These are phyloP conservation scores for Drosophila kokeensis DNA, from an alignment of 2,888 invertebrate species.

Conservation along the genomic window DNA sequence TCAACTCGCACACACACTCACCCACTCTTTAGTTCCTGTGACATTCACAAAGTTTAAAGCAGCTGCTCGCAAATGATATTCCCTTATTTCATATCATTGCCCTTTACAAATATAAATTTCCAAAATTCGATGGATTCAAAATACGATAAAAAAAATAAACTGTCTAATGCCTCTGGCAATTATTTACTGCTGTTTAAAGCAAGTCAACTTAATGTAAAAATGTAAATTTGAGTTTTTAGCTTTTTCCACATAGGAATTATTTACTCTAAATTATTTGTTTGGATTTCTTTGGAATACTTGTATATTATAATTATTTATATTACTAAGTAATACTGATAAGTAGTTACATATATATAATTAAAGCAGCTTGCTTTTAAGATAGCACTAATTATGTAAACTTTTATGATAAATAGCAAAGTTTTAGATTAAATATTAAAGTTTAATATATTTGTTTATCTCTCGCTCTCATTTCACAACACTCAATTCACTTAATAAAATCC, in stretches of 20 bases:
- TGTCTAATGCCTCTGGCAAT: not conserved
- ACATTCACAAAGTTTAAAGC: constrained; percentile 39
- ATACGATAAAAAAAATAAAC: not conserved
- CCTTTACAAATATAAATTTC: not conserved
- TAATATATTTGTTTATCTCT: not conserved
- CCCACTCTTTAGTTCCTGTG: constrained; percentile 34
- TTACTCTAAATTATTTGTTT: not conserved
- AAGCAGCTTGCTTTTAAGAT: not conserved
- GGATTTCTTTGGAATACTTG: not conserved
- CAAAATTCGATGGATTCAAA: not conserved
- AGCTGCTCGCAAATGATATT: constrained; percentile 29
- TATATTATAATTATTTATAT: not conserved
- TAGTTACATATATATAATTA: not conserved
- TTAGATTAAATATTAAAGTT: not conserved
- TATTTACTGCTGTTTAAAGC: not conserved
- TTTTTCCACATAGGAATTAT: not conserved
- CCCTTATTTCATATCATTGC: constrained; percentile 5
- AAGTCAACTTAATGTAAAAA: not conserved
- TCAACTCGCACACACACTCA: constrained; percentile 3
- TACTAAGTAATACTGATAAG: not conserved
- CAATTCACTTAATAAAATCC: constrained; percentile 8
- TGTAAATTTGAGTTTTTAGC: not conserved
- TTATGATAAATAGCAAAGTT: not conserved
- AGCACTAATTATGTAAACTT: not conserved
- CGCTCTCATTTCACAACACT: not conserved